Conservation (phyloP, 37 sponge, comb jelly and placozoan species). For the Amphimedon queenslandica region DNA sequence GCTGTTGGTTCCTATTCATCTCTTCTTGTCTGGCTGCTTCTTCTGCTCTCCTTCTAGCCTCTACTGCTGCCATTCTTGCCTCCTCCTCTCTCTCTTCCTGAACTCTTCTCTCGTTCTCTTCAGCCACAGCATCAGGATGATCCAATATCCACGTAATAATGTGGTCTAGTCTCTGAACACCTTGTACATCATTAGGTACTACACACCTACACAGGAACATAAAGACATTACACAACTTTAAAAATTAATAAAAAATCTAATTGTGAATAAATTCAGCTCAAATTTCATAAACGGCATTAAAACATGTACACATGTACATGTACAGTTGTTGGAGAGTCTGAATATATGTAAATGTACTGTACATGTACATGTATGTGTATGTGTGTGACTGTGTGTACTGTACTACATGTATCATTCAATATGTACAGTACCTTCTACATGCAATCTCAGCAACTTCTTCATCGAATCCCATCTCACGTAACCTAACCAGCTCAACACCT, state of each 20-base stretch:
- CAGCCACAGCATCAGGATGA: slow-evolving; percentile 38
- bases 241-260: too few species aligned
- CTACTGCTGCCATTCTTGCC: slow-evolving; percentile 20
- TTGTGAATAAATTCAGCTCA: too few species aligned
- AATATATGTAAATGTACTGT: slow-evolving; percentile 5
- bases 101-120: slow-evolving; percentile 19
- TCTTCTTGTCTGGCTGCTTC: neutral
- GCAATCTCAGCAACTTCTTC: slow-evolving; percentile 30
- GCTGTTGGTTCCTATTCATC: neutral
- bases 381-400: slow-evolving; percentile 6
- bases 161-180: slow-evolving; percentile 24
- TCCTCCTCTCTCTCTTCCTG: slow-evolving; percentile 23
- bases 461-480: slow-evolving; percentile 64
- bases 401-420: neutral
- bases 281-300: too few species aligned
- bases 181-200: slow-evolving; percentile 15
- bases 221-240: neutral
- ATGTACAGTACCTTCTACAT: slow-evolving; percentile 23
- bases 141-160: slow-evolving; percentile 68
- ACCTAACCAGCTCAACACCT: too few species aligned
- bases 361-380: slow-evolving; percentile 10
- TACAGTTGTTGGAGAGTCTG: neutral
- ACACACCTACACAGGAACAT: slow-evolving; percentile 22
- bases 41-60: slow-evolving; percentile 33
- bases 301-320: neutral